Percentiles rank a stretch among this genome's conserved stretches.
Evolutionary conservation across 2,888 invertebrate species (phyloP).

Genomic region (Drosophila infuscata): DNA sequence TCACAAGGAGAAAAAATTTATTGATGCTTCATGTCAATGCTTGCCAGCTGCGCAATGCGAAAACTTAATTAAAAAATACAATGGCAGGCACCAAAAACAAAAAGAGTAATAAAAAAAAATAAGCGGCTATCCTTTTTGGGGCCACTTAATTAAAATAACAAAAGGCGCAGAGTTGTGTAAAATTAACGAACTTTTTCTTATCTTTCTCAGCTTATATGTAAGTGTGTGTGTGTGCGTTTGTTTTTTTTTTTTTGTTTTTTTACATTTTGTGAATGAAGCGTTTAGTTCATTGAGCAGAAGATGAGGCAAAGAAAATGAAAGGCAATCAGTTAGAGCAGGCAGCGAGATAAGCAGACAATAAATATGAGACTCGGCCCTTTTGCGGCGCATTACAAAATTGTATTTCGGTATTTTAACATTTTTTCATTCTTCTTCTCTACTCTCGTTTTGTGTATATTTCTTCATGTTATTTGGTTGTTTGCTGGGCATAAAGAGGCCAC

Average conservation of each 20-base stretch:
- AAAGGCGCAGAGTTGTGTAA: slow-evolving; percentile 60
- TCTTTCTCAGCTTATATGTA: background rate
- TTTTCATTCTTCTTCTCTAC: slow-evolving; percentile 18
- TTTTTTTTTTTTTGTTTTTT: slow-evolving; percentile 7
- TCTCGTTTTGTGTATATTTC: slow-evolving; percentile 28
- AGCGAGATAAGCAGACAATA: slow-evolving; percentile 76
- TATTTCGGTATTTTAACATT: slow-evolving; percentile 35
- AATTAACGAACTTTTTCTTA: slow-evolving; percentile 58
- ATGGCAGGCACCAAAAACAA: slow-evolving; percentile 17
- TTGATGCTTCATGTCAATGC: slow-evolving; percentile 69
- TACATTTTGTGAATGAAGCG: slow-evolving; percentile 72
- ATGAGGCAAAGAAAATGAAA: slow-evolving; percentile 33
- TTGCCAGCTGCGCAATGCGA: slow-evolving; percentile 57
- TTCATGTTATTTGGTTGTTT: slow-evolving; percentile 55
- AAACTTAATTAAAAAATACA: slow-evolving; percentile 73
- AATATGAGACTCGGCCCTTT: slow-evolving; percentile 62
- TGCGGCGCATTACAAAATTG: slow-evolving; percentile 56
- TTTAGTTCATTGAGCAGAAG: slow-evolving; percentile 70
- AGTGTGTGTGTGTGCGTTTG: background rate
- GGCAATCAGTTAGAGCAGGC: slow-evolving; percentile 40
- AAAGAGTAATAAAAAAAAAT: slow-evolving; percentile 21
- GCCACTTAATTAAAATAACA: slow-evolving; percentile 70
- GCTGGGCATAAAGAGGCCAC: slow-evolving; percentile 70
- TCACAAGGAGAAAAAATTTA: slow-evolving; percentile 59
- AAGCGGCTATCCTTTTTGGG: slow-evolving; percentile 64